phyloP scores from a whole-genome alignment of 1,140 invertebrate genomes.

The Drosophila micromelanica region DNA sequence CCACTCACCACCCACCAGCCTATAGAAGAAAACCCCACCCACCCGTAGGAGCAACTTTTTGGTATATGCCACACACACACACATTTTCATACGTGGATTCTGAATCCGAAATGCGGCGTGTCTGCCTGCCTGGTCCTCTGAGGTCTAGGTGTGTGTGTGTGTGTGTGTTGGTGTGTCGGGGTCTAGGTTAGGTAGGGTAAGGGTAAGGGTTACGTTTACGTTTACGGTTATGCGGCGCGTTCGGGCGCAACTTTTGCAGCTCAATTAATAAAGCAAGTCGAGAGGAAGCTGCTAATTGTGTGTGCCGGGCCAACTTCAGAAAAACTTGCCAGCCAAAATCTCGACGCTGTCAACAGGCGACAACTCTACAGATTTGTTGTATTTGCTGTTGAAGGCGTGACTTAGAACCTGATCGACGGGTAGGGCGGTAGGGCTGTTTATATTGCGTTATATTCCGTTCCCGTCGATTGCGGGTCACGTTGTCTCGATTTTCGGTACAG shows the following conservation, averaged over 20 bases:
- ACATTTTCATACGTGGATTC: constrained; percentile 66
- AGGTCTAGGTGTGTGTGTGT: constrained; percentile 8
- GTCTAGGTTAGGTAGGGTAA: constrained; percentile 28
- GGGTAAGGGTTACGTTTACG: constrained; percentile 44
- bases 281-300: constrained; percentile 80
- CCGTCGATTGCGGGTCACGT: constrained; percentile 43
- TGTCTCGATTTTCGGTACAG: constrained; percentile 67
- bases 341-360: constrained; percentile 47
- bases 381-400: not conserved
- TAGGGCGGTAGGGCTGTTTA: constrained; percentile 22
- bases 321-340: constrained; percentile 46
- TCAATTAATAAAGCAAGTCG: constrained; percentile 81
- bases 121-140: constrained; percentile 33
- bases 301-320: constrained; percentile 55
- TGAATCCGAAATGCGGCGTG: constrained; percentile 51
- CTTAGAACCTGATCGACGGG: not conserved
- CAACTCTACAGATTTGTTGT: constrained; percentile 36
- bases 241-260: constrained; percentile 70
- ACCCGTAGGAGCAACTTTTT: constrained; percentile 56
- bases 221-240: constrained; percentile 47
- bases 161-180: constrained; percentile 4
- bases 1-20: not conserved
- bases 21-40: not conserved
- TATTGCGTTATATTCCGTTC: constrained; percentile 4
- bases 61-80: constrained; percentile 30